Evolutionary conservation across 2,113 vertebrate genomes (phyloP).

Genomic region (Eulemur rufifrons): DNA sequence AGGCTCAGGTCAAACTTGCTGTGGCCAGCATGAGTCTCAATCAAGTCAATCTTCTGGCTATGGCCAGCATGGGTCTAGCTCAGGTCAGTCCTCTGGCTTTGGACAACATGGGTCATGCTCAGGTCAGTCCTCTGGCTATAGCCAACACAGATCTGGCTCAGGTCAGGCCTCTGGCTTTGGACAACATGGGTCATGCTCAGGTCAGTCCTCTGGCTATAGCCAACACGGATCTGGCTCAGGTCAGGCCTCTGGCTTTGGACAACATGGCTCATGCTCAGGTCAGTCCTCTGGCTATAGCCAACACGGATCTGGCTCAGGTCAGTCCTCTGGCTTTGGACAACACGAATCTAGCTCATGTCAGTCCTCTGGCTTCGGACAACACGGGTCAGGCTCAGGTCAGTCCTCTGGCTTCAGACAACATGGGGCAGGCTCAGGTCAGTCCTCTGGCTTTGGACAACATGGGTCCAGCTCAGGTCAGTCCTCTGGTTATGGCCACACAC

Average conservation of each 20-base stretch:
- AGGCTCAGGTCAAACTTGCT: neutral
- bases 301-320: rapidly evolving
- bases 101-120: neutral
- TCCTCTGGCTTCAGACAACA: neutral
- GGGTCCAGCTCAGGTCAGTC: neutral
- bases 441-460: neutral
- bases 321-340: neutral
- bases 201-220: neutral
- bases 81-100: neutral
- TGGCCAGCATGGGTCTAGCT: rapidly evolving
- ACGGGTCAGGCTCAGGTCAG: neutral
- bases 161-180: neutral
- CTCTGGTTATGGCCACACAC: neutral
- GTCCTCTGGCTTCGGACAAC: neutral
- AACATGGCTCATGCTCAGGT: neutral
- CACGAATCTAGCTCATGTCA: neutral
- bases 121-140: rapidly evolving
- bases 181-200: neutral
- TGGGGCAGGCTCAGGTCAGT: neutral
- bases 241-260: neutral
- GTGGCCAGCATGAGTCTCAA: rapidly evolving
- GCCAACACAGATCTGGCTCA: too few relatives aligned
- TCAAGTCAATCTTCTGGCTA: neutral
- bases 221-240: neutral
- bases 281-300: neutral